Evolutionary conservation across 2,113 vertebrate genomes (phyloP).

Genomic region (Gallinago jamesoni): DNA sequence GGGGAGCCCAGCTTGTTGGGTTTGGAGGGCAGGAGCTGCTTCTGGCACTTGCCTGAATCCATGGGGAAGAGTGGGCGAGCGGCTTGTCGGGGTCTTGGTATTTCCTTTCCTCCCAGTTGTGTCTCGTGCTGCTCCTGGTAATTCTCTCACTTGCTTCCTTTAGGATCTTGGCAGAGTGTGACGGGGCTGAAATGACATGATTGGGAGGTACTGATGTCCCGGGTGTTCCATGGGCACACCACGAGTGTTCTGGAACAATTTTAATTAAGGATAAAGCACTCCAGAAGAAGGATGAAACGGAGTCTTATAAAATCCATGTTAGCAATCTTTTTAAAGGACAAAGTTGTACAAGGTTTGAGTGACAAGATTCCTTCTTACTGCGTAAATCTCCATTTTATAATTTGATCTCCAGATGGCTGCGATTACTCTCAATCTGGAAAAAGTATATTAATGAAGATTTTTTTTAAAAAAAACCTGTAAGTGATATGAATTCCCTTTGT

Average conservation of each 20-base stretch:
- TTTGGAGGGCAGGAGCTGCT: background rate
- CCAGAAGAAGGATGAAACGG: background rate
- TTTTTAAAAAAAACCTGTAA: background rate
- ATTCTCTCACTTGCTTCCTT: background rate
- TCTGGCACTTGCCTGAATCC: background rate
- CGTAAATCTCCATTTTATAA: slow-evolving; percentile 23
- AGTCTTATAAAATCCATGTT: background rate
- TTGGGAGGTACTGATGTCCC: background rate
- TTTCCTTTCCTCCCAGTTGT: background rate
- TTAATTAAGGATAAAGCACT: background rate
- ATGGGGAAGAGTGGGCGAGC: background rate
- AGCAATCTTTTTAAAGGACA: background rate
- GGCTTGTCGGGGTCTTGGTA: background rate
- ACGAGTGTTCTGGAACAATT: background rate
- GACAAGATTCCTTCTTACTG: slow-evolving; percentile 27
- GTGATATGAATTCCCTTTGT: background rate
- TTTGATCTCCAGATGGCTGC: slow-evolving; percentile 52
- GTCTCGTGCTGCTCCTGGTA: background rate
- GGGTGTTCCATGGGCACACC: background rate
- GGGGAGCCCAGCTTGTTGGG: background rate
- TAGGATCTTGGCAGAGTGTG: background rate
- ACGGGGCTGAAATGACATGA: background rate
- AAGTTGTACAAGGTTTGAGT: slow-evolving; percentile 23
- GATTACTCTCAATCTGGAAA: slow-evolving; percentile 45
- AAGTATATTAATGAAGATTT: slow-evolving; percentile 39